These are phyloP conservation scores for Ostrea edulis DNA, from an alignment of 1,140 invertebrate species.

Conservation along the genomic window DNA sequence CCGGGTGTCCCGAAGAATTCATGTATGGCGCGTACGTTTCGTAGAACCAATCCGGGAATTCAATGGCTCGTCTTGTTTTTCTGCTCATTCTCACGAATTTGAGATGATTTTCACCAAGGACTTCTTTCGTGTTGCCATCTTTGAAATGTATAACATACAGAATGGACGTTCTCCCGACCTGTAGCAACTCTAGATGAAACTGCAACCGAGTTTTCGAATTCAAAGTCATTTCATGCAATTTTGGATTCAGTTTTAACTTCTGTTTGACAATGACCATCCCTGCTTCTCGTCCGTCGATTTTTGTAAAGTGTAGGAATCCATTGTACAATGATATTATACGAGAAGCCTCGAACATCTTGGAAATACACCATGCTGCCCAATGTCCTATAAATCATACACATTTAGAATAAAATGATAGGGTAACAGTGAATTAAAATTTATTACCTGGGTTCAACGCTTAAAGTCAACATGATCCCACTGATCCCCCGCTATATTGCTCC, in stretches of 20 bases:
- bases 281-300: constrained; percentile 10
- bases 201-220: constrained; percentile 22
- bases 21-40: constrained; percentile 28
- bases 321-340: constrained; percentile 24
- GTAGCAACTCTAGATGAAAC: constrained; percentile 41
- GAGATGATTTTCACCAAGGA: constrained; percentile 37
- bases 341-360: constrained; percentile 50
- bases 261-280: constrained; percentile 50
- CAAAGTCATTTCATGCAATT: constrained; percentile 35
- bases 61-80: constrained; percentile 41
- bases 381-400: constrained; percentile 33
- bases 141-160: constrained; percentile 23
- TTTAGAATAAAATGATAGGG: background rate
- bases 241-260: constrained; percentile 34
- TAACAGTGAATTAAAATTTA: no score
- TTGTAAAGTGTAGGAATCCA: constrained; percentile 22
- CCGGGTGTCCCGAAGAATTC: background rate
- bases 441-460: no score
- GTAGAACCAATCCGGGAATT: constrained; percentile 49
- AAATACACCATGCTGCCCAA: constrained; percentile 42
- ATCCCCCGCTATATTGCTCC: no score
- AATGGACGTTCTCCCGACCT: constrained; percentile 47
- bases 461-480: no score
- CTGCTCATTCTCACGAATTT: constrained; percentile 50
- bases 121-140: constrained; percentile 41